These are phyloP conservation scores for Melinaea menophilus DNA, from an alignment of 2,888 invertebrate species.

Conservation along the genomic window DNA sequence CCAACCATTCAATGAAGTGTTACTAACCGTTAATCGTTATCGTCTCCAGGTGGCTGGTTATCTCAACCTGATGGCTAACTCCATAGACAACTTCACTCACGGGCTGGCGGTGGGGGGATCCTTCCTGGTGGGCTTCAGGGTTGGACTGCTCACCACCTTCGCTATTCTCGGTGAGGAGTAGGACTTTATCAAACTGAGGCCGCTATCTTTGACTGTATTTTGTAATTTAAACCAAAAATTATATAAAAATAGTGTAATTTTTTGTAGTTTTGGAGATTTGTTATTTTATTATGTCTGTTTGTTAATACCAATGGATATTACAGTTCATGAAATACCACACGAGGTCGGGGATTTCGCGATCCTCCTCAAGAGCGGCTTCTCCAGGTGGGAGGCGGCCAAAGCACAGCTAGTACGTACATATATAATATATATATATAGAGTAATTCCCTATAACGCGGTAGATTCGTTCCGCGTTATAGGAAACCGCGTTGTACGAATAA, in stretches of 20 bases:
- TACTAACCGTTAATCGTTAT: too few species aligned
- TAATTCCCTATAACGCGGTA: too few species aligned
- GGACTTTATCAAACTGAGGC: too few species aligned
- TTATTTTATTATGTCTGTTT: not conserved
- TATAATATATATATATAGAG: not conserved
- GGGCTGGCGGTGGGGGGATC: constrained; percentile 98
- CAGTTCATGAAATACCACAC: constrained; percentile 98
- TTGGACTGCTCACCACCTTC: constrained; percentile 94
- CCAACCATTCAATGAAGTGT: too few species aligned
- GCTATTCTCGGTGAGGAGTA: constrained; percentile 83
- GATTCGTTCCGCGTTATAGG: too few species aligned
- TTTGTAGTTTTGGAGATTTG: not conserved
- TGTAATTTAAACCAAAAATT: too few species aligned
- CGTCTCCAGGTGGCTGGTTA: constrained; percentile 87
- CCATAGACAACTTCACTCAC: constrained; percentile 99
- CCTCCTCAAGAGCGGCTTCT: constrained; percentile 93
- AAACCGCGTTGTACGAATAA: too few species aligned
- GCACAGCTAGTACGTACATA: constrained; percentile 85
- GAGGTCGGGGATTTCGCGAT: constrained; percentile 99
- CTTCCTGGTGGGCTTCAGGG: constrained; percentile 93
- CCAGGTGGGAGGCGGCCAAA: constrained; percentile 95
- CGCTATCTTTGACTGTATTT: too few species aligned
- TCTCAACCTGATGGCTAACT: constrained; percentile 96
- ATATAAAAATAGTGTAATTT: not conserved
- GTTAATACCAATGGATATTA: constrained; percentile 25